Base-by-base conservation (phyloP, 2,888 invertebrate genomes). In the Vanessa cardui region DNA sequence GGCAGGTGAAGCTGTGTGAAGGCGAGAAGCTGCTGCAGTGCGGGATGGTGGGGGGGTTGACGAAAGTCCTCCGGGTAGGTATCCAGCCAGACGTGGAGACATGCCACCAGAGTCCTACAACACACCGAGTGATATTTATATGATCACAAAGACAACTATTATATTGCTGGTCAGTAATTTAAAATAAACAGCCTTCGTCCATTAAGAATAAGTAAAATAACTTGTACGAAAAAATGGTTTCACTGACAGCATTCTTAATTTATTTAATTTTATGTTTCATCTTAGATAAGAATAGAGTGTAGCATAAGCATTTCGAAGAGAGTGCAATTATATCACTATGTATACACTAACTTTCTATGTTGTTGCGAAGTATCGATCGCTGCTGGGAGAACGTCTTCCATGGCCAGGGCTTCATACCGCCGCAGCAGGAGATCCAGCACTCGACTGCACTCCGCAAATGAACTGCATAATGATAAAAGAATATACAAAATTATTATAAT, bases 21-120 rank as follows among this genome's bases (percentile, higher is more conserved):
- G 78, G 96, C 95, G 79, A 98, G 94, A 77, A 99, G 94, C 87
- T 96, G 95, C 73, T 95, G 94, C 80, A 99, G 95, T 78, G 96
- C 95, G 61, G 96, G 94, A 85, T 97, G 96, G 80, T 95, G 94
- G 60, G 97, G 97, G 49, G 96, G 94, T 76, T 97, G 96, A 71
- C 96, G 95, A 88, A 97, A 97, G 91, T 99, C 99, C 88, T 99
- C 99, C 50, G 98, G 98, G 88, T 98, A 99, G 68, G 97, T 97
- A 91, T 99, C 99, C 83, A 99, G 90, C 99, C 99, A 99, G 56
- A 99, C 98, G 84, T 98, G 98, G 75, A 99, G 94, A 72, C 97
- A 97, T 76, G 97, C 96, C 78, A 98, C 95, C 86, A 98, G 94
- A 73, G 97, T 97, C 90, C 96, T 97, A 68, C 65, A 73, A 73